Conservation (phyloP, 2,113 vertebrate species). For the Psilopsiagon aymara region DNA sequence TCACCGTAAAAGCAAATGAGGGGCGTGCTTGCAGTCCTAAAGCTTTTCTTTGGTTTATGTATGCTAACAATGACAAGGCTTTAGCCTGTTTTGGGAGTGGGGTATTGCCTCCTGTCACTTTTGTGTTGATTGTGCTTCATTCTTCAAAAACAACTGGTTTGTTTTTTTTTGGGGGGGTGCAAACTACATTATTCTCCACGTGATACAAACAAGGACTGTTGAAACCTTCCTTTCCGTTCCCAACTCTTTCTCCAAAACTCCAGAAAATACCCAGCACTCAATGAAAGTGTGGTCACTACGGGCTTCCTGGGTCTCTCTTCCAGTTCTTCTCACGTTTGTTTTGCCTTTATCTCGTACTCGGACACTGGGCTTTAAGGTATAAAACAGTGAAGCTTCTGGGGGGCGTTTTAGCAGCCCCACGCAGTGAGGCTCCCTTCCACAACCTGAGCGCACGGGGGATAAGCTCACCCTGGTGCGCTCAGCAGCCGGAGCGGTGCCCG, state of each 20-base stretch:
- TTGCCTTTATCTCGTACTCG: background rate
- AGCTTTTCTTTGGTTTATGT: background rate
- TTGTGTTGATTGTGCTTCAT: background rate
- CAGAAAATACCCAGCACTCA: background rate
- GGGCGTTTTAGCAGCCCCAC: background rate
- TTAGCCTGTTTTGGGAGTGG: background rate
- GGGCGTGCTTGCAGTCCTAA: background rate
- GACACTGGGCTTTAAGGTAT: background rate
- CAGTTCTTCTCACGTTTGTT: background rate
- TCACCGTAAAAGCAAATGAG: background rate
- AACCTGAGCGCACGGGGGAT: accelerated
- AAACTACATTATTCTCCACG: background rate
- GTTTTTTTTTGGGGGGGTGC: background rate
- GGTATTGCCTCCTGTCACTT: background rate
- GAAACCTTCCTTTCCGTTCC: background rate
- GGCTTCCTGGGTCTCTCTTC: background rate
- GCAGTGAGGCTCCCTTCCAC: accelerated
- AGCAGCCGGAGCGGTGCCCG: background rate
- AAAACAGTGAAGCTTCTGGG: background rate
- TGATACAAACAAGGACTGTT: background rate
- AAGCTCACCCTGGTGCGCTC: background rate
- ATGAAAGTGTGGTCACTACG: accelerated
- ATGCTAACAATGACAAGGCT: background rate
- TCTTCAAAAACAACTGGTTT: background rate
- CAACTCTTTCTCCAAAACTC: background rate